phyloP scores from a whole-genome alignment of 2,888 invertebrate species.

The Diplolepis rosae region DNA sequence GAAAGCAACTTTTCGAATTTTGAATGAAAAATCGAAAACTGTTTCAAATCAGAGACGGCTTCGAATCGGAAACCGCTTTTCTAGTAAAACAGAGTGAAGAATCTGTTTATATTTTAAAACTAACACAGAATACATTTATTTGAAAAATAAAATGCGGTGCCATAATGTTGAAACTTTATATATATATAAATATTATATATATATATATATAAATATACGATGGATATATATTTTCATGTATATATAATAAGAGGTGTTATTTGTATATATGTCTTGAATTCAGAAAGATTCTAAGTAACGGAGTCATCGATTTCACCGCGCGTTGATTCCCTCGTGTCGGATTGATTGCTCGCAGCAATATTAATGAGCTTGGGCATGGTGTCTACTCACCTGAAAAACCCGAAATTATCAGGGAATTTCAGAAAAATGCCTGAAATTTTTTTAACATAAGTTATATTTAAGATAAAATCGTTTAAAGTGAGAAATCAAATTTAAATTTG shows the following conservation, averaged over 20 bases:
- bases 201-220: constrained; percentile 46
- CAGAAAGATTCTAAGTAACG: constrained; percentile 54
- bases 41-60: constrained; percentile 14
- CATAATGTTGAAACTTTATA: constrained; percentile 69
- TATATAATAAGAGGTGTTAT: constrained; percentile 72
- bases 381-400: no score
- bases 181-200: constrained; percentile 38
- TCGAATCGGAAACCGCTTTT: constrained; percentile 28
- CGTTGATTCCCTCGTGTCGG: neutral
- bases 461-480: no score
- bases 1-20: no score
- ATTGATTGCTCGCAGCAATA: constrained; percentile 41
- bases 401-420: no score
- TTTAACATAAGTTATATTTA: no score
- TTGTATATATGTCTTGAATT: constrained; percentile 72
- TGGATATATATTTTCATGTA: constrained; percentile 56
- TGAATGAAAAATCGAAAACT: constrained; percentile 7
- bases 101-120: constrained; percentile 59
- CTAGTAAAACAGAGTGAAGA: constrained; percentile 17
- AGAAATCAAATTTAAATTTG: no score
- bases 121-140: constrained; percentile 57
- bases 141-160: constrained; percentile 66
- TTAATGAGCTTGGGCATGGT: constrained; percentile 22
- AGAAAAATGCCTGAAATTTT: no score
- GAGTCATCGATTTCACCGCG: neutral